These are phyloP conservation scores for Gorsachius magnificus DNA, from an alignment of 2,797 vertebrate genomes.

Conservation along the genomic window DNA sequence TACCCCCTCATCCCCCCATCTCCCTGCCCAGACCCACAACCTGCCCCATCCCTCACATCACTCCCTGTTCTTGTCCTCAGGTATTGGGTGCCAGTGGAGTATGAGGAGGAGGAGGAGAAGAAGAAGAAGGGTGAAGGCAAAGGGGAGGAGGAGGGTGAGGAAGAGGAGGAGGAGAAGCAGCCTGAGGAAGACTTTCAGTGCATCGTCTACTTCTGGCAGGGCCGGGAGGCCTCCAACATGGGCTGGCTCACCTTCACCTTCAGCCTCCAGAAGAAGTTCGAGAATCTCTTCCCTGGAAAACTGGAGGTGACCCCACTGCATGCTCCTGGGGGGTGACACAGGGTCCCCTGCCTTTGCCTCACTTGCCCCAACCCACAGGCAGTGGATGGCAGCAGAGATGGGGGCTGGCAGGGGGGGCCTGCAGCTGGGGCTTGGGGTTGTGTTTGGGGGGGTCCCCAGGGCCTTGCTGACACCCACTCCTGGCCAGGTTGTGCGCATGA, in stretches of 20 bases:
- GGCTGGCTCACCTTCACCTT: slow-evolving; percentile 99
- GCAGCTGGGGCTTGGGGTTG: neutral
- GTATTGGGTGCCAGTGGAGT: slow-evolving; percentile 96
- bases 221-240: slow-evolving; percentile 97
- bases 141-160: slow-evolving; percentile 66
- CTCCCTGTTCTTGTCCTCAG: slow-evolving; percentile 62
- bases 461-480: neutral
- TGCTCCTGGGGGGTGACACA: neutral
- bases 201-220: slow-evolving; percentile 99
- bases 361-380: neutral
- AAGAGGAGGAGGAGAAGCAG: slow-evolving; percentile 88
- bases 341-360: neutral
- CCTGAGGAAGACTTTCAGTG: slow-evolving; percentile 98
- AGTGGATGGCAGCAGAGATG: neutral
- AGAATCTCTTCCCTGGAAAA: slow-evolving; percentile 95
- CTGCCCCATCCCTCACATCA: neutral
- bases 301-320: slow-evolving; percentile 80
- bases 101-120: slow-evolving; percentile 85
- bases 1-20: accelerated
- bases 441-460: neutral
- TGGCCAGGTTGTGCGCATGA: slow-evolving; percentile 94
- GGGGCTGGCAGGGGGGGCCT: neutral
- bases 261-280: slow-evolving; percentile 98
- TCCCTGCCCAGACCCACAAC: neutral
- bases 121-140: slow-evolving; percentile 68